These are phyloP conservation scores for Torymus aiolomorphi DNA, from an alignment of 2,888 invertebrate genomes.

Conservation along the genomic window DNA sequence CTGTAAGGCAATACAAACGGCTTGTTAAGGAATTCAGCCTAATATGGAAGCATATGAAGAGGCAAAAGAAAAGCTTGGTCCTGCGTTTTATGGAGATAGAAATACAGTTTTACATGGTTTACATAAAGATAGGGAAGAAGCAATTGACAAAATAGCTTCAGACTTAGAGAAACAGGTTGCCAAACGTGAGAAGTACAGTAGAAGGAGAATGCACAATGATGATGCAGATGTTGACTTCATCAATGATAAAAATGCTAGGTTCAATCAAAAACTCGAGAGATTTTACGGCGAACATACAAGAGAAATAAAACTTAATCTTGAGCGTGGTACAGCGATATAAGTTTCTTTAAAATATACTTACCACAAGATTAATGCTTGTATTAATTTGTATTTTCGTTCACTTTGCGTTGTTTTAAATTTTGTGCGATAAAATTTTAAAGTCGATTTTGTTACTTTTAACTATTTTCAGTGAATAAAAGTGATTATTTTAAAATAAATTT, in stretches of 20 bases:
- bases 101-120: conserved; percentile 94
- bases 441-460: no score
- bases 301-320: conserved; percentile 99
- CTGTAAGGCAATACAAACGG: conserved; percentile 92
- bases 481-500: no score
- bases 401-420: no score
- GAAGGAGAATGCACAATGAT: conserved; percentile 96
- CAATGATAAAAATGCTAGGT: conserved; percentile 98
- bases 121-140: conserved; percentile 91
- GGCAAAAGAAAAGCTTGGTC: conserved; percentile 91
- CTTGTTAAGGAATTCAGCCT: conserved; percentile 89
- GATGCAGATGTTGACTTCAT: conserved; percentile 99
- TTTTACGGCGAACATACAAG: conserved; percentile 98
- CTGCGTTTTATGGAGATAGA: conserved; percentile 95
- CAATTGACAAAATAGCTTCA: conserved; percentile 94
- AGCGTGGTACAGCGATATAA: conserved; percentile 95
- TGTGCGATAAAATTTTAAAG: no score
- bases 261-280: conserved; percentile 98
- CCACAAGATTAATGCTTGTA: no score
- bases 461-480: no score
- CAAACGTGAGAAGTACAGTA: conserved; percentile 94
- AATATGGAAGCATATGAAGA: conserved; percentile 91
- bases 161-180: conserved; percentile 97
- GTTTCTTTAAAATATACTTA: neutral
- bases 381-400: no score